These are phyloP conservation scores for Anarhynchus alexandrinus DNA, from an alignment of 2,113 vertebrate genomes.

Conservation along the genomic window DNA sequence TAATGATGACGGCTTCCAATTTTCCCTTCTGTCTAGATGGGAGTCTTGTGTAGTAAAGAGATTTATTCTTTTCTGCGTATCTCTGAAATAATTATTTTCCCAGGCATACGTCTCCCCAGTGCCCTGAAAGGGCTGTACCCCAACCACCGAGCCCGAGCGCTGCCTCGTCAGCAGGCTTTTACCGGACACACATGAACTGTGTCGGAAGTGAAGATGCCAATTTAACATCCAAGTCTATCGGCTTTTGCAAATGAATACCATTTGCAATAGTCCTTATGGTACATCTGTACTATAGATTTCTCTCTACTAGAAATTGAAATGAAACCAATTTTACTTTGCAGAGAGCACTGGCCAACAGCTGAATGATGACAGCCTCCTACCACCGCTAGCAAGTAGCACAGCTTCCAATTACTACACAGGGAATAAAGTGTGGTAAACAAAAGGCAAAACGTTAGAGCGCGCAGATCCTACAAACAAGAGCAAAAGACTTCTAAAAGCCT, in stretches of 20 bases:
- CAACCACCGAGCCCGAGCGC: not conserved
- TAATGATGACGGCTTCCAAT: not conserved
- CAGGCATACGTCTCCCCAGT: not conserved
- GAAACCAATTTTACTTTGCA: not conserved
- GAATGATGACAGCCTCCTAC: too few relatives aligned
- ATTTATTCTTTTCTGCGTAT: not conserved
- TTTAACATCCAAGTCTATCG: not conserved
- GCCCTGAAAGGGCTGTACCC: not conserved
- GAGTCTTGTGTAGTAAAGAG: not conserved
- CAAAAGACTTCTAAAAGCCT: not conserved
- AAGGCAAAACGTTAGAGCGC: not conserved
- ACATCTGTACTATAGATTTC: not conserved
- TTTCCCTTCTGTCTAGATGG: not conserved
- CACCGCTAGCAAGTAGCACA: not conserved
- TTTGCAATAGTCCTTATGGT: not conserved
- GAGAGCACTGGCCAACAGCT: not conserved
- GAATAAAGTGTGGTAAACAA: not conserved
- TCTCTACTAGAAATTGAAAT: not conserved
- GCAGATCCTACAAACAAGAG: not conserved
- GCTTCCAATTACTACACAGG: not conserved
- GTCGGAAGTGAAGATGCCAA: not conserved
- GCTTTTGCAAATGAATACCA: not conserved
- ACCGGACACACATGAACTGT: not conserved
- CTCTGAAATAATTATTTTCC: not conserved
- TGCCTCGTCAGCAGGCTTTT: not conserved